phyloP scores from a whole-genome alignment of 2,888 invertebrate species.

The Allophyes oxyacanthae region DNA sequence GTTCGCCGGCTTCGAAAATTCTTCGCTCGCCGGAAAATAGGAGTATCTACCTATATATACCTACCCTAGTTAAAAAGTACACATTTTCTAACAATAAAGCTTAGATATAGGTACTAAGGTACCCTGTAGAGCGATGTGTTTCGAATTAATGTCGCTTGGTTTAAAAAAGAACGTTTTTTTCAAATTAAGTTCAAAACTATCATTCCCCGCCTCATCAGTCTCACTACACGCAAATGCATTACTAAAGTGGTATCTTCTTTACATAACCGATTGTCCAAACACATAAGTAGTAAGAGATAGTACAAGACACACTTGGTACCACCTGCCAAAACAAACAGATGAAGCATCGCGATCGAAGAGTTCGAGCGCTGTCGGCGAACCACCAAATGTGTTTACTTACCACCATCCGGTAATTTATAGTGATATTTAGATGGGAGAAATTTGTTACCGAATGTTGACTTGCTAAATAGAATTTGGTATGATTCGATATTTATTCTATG shows the following conservation, averaged over 20 bases:
- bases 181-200: no score
- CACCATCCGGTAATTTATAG: slow-evolving; percentile 48
- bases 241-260: slow-evolving; percentile 30
- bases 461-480: slow-evolving; percentile 16
- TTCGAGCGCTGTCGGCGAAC: slow-evolving; percentile 39
- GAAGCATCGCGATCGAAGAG: slow-evolving; percentile 33
- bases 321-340: slow-evolving; percentile 80
- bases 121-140: no score
- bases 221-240: slow-evolving; percentile 35
- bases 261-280: slow-evolving; percentile 46
- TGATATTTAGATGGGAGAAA: slow-evolving; percentile 49
- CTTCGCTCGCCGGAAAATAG: no score
- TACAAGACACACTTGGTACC: slow-evolving; percentile 55
- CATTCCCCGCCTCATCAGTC: slow-evolving; percentile 13
- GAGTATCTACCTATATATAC: no score
- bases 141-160: no score
- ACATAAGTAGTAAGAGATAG: slow-evolving; percentile 26
- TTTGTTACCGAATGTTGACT: slow-evolving; percentile 38
- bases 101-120: no score
- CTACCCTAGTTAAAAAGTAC: no score
- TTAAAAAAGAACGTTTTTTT: no score
- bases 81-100: no score
- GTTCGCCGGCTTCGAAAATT: no score
- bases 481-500: no score
- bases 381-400: slow-evolving; percentile 49